Percentiles rank a stretch among this genome's conserved stretches.
These are phyloP conservation scores for Pectinophora gossypiella DNA, from an alignment of 1,140 invertebrate genomes.

Conservation along the genomic window DNA sequence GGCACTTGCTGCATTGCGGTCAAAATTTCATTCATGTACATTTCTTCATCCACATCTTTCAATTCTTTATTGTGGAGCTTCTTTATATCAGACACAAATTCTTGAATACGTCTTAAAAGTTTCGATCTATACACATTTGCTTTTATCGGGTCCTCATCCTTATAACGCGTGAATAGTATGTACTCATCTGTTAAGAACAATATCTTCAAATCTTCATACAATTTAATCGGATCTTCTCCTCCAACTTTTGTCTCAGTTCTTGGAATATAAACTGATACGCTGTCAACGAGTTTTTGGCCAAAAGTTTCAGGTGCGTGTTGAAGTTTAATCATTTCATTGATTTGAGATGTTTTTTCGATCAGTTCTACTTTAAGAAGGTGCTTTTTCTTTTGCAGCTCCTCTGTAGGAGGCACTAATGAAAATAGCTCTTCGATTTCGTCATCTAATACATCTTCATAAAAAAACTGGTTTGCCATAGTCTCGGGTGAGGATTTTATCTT, in stretches of 20 bases:
- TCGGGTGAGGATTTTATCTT: constrained; percentile 39
- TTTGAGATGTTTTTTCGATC: constrained; percentile 34
- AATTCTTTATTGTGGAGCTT: constrained; percentile 22
- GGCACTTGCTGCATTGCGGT: constrained; percentile 37
- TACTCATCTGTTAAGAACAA: constrained; percentile 39
- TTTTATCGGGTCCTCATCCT: constrained; percentile 30
- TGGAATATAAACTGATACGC: constrained; percentile 24
- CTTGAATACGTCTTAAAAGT: constrained; percentile 28
- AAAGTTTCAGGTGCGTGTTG: constrained; percentile 18
- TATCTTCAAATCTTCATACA: constrained; percentile 39
- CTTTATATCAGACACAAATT: constrained; percentile 33
- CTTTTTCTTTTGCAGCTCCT: constrained; percentile 28
- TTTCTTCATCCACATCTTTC: constrained; percentile 23
- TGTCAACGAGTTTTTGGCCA: constrained; percentile 34
- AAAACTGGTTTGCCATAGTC: constrained; percentile 32
- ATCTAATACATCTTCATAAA: constrained; percentile 45
- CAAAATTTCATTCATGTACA: constrained; percentile 36
- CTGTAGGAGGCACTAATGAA: constrained; percentile 31
- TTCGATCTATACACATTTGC: constrained; percentile 36
- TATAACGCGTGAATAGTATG: constrained; percentile 31
- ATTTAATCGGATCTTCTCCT: constrained; percentile 16
- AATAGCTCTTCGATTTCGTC: constrained; percentile 45
- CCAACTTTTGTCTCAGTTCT: constrained; percentile 10
- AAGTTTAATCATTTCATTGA: constrained; percentile 26
- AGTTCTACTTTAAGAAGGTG: constrained; percentile 38